Conservation (phyloP, 1,140 invertebrate species). For the Schlechtendalia chinensis region DNA sequence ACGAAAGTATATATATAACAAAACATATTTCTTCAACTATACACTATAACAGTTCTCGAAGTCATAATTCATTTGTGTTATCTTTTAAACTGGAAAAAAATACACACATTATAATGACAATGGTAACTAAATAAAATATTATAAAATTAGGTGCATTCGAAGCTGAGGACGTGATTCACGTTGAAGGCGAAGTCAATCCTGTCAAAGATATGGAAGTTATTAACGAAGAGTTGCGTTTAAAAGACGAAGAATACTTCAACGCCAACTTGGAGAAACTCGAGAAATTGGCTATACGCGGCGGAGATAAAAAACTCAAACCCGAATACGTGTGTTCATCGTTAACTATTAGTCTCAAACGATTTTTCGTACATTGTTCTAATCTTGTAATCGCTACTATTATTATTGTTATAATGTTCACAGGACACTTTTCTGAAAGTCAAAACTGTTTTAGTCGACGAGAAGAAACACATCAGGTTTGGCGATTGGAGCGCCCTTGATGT, state of each 20-base stretch:
- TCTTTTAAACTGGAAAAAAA: slow-evolving; percentile 28
- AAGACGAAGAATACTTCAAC: slow-evolving; percentile 86
- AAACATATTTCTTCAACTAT: slow-evolving; percentile 1
- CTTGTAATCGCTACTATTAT: neutral
- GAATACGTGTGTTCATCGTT: slow-evolving; percentile 76
- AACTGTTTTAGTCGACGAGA: slow-evolving; percentile 79
- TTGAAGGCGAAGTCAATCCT: slow-evolving; percentile 97
- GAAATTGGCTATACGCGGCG: slow-evolving; percentile 78
- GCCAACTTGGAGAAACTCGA: slow-evolving; percentile 84
- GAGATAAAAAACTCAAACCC: slow-evolving; percentile 94
- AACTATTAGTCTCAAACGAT: neutral
- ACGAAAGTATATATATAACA: slow-evolving; percentile 11
- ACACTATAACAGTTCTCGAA: neutral
- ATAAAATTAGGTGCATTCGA: slow-evolving; percentile 83
- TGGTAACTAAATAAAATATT: neutral
- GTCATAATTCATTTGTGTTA: slow-evolving; percentile 11
- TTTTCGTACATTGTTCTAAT: no score
- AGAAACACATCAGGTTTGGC: slow-evolving; percentile 88
- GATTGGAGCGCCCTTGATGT: slow-evolving; percentile 94
- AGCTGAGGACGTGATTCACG: slow-evolving; percentile 95
- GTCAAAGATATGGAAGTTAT: slow-evolving; percentile 96
- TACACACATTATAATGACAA: neutral
- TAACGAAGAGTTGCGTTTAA: slow-evolving; percentile 88
- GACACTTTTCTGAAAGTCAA: slow-evolving; percentile 87
- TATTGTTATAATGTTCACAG: slow-evolving; percentile 59